Evolutionary conservation across 2,888 invertebrate genomes (phyloP).

Genomic region (Erpobdella octoculata): DNA sequence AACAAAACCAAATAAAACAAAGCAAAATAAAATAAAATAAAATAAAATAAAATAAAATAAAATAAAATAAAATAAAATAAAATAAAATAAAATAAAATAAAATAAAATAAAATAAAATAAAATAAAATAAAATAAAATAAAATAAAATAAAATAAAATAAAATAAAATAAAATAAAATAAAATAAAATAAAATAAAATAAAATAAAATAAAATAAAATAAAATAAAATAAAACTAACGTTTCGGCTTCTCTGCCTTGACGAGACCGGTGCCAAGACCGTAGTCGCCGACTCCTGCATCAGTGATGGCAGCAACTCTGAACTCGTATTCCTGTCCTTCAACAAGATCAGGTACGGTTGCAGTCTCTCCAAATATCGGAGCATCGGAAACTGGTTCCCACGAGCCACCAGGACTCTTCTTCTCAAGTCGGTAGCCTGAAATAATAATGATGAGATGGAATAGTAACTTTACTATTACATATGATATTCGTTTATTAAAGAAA

Average conservation of each 20-base stretch:
- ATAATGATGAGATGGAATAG: not conserved
- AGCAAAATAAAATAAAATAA: too few species aligned
- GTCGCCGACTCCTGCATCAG: slow-evolving; percentile 82
- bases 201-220: too few species aligned
- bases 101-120: too few species aligned
- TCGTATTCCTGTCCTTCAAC: slow-evolving; percentile 86
- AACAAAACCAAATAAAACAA: too few species aligned
- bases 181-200: too few species aligned
- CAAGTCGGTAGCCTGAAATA: slow-evolving; percentile 69
- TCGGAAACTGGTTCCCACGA: slow-evolving; percentile 93
- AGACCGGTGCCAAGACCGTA: slow-evolving; percentile 86
- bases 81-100: too few species aligned
- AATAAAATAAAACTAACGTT: too few species aligned
- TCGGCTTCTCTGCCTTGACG: slow-evolving; percentile 65
- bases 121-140: too few species aligned
- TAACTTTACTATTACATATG: not conserved
- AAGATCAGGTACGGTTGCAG: slow-evolving; percentile 76
- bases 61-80: too few species aligned
- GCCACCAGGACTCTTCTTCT: slow-evolving; percentile 69
- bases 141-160: too few species aligned
- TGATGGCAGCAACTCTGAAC: slow-evolving; percentile 88
- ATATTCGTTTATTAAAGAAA: not conserved
- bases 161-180: too few species aligned
- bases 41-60: too few species aligned
- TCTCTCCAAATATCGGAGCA: slow-evolving; percentile 78